Conservation (phyloP, 2,888 invertebrate genomes). For the Aethes cnicana region DNA sequence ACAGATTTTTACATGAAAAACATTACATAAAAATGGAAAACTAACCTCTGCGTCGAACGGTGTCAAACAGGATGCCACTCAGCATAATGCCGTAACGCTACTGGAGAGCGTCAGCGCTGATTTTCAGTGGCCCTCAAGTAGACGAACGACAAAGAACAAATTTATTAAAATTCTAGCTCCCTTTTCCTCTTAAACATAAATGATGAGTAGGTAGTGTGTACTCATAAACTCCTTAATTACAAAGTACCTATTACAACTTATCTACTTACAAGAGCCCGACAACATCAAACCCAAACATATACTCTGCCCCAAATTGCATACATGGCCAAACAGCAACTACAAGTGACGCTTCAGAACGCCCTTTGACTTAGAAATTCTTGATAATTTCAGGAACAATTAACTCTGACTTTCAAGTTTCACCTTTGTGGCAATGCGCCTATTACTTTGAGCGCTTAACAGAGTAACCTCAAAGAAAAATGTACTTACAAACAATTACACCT, state of each 20-base stretch:
- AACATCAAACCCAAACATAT: neutral
- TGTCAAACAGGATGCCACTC: no score
- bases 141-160: no score
- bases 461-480: conserved; percentile 83
- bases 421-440: conserved; percentile 78
- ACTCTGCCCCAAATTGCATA: conserved; percentile 13
- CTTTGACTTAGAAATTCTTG: conserved; percentile 74
- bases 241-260: no score
- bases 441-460: conserved; percentile 78
- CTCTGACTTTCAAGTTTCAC: conserved; percentile 68
- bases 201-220: no score
- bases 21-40: no score
- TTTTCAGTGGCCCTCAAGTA: no score
- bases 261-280: neutral
- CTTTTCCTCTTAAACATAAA: no score
- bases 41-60: no score
- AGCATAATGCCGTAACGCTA: no score
- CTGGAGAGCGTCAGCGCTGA: no score
- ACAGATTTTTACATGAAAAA: no score
- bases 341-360: conserved; percentile 34
- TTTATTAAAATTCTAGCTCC: no score
- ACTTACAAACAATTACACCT: conserved; percentile 80
- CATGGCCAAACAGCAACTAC: conserved; percentile 11
- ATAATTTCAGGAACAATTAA: conserved; percentile 80
- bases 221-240: neutral